phyloP scores from a whole-genome alignment of 2,888 invertebrate species.

The Diarsia mendica region DNA sequence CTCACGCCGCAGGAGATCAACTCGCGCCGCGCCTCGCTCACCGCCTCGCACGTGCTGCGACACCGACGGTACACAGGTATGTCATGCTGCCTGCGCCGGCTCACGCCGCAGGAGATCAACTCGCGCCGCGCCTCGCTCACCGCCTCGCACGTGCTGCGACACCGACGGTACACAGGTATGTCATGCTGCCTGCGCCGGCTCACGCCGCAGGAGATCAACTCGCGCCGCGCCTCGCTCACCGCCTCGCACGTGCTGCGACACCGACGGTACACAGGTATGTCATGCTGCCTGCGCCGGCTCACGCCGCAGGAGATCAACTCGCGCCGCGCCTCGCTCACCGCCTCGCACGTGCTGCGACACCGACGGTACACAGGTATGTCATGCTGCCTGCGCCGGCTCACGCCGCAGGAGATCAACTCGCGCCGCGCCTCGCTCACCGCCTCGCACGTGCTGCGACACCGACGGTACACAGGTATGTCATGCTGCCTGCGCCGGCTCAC shows the following conservation, averaged over 20 bases:
- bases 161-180: no score
- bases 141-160: no score
- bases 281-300: neutral
- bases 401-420: no score
- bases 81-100: no score
- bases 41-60: no score
- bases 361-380: conserved; percentile 77
- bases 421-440: conserved; percentile 88
- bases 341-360: conserved; percentile 89
- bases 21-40: no score
- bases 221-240: conserved; percentile 94
- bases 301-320: no score
- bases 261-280: conserved; percentile 76
- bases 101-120: no score
- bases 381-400: conserved; percentile 68
- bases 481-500: conserved; percentile 68
- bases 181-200: conserved; percentile 91
- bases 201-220: conserved; percentile 95
- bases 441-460: conserved; percentile 86
- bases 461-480: conserved; percentile 77
- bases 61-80: no score
- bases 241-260: conserved; percentile 90
- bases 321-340: conserved; percentile 85
- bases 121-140: no score
- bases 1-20: no score